Percentiles rank a stretch among this genome's conserved stretches.
Conservation (phyloP, 2,888 invertebrate genomes). For the Dascillus cervinus region DNA sequence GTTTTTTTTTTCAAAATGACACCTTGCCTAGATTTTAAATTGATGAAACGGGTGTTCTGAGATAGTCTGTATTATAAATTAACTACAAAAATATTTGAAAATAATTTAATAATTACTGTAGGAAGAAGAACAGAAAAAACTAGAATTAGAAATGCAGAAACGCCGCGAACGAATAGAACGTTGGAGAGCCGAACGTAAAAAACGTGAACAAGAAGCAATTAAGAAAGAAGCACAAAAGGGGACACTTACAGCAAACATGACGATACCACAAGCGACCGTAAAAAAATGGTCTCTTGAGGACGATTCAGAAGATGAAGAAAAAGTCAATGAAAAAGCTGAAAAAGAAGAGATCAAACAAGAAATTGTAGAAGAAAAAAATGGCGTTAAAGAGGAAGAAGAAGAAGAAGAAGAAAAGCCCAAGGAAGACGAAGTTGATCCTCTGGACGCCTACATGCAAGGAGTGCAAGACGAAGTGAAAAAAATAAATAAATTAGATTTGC, state of each 20-base stretch:
- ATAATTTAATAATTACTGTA: constrained; percentile 31
- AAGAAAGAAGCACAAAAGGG: constrained; percentile 69
- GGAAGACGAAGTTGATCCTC: constrained; percentile 84
- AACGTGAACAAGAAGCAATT: constrained; percentile 72
- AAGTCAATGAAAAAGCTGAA: constrained; percentile 29
- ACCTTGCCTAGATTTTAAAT: no score
- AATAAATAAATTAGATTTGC: constrained; percentile 64
- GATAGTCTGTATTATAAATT: no score
- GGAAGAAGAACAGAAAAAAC: constrained; percentile 82
- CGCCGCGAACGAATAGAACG: constrained; percentile 91
- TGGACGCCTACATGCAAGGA: constrained; percentile 93
- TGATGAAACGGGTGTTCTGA: no score
- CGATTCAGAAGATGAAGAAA: constrained; percentile 87
- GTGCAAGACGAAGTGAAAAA: constrained; percentile 76
- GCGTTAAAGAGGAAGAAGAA: constrained; percentile 40
- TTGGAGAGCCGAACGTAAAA: constrained; percentile 90
- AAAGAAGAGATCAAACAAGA: constrained; percentile 24
- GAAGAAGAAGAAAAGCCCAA: constrained; percentile 37
- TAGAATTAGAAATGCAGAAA: constrained; percentile 94
- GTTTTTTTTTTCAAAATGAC: no score
- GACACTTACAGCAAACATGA: constrained; percentile 42
- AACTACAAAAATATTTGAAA: no score
- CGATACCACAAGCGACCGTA: constrained; percentile 45
- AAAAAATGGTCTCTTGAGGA: constrained; percentile 96
- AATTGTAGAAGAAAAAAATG: constrained; percentile 46